Base-by-base conservation (phyloP, 2,113 vertebrate species). In the Marmota flaviventris region DNA sequence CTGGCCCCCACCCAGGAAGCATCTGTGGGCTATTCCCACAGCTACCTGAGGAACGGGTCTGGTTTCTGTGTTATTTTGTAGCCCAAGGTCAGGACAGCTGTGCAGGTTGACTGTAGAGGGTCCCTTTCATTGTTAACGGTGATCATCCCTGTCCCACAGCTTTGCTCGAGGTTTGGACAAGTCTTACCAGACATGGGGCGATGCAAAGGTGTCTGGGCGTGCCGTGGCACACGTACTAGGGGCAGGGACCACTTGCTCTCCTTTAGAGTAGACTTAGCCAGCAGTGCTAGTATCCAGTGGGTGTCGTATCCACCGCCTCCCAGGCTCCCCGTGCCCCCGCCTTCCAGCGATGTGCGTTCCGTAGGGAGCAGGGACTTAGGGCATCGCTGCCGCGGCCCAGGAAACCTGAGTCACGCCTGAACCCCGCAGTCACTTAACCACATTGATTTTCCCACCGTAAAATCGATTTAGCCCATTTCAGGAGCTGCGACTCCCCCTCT, bases 141-240 rank as follows among this genome's bases (percentile, higher is more conserved):
- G 12, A 1, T 25, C 9, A 34, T 37, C 17, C 14, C 42, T 7
- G 9, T 27, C 87, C 65, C 37, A 1, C 11, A 4, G 4, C 69
- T 56, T 16, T 22, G 53, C 24, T 70, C 25, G 1, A 2, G 32
- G 25, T 8, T 39, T 39, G 14, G 34, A 13, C 53, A 4, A 39
- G 48, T 32, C 70, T 18, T 25, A 0, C 2, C 69, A 51, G 85
- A n/a, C 5, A 2, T 1, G 3, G 6, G 34, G 4, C 20, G 2
- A 0, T 5, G 73, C 1, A 7, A 78, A 39, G 51, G 22, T 5
- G 45, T 48, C 81, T 6, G 51, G 45, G 45, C 18, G 0, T 4
- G 11, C 75, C 48, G 0, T 0, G 3, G 83, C 27, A 4, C 2
- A 51, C 5, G 6, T 11, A 25, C 25, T 1, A 34, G 42, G 1